Base-by-base conservation (phyloP, 2,797 vertebrate genomes). In the Molossus alvarezi region DNA sequence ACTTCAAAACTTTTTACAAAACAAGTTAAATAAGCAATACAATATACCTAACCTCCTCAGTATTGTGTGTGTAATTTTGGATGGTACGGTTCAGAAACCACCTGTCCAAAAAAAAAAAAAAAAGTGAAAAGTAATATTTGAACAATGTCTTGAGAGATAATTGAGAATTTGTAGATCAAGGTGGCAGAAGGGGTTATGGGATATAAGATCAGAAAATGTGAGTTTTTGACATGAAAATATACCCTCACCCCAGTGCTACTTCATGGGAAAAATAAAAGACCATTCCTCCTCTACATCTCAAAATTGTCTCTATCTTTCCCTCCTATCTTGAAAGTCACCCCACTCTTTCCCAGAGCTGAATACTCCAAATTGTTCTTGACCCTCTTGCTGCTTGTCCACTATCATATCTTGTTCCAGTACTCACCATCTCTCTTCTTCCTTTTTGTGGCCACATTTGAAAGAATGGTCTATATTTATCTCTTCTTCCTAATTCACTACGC, bases 1-100 rank as follows among this genome's bases (percentile, higher is more conserved):
- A 89, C 51, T 76, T 91, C 33, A 64, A 53, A 94, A 53, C 45
- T 71, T 79, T 76, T 89, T 64, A 95, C 15, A 89, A 75, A 71
- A 45, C 55, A 83, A 88, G 51, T 92, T 73, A 96, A 76, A 33
- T 48, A 84, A 41, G 20, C 81, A 82, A 69, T 76, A 58, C 11
- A 72, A 67, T 48, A 81, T 1, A 90, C 67, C 21, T 80, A 94
- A 60, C 6, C 18, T 37, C 57, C 12, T 75, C 21, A 75, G 53
- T 72, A 83, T 2, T 6, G 1, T 12, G 12, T 77, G 33, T 55
- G 37, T 94, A 41, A 81, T 89, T 91, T 85, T 64, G 87, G 25
- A 48, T 41, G 41, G 29, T 57, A 67, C 29, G 23, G 5, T 45
- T 80, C 21, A 87, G 45, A 83, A 89, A 76, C 17, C 62, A 86